Conservation (phyloP, 35 echinoderm and acorn worm species). For the Strongylocentrotus purpuratus region DNA sequence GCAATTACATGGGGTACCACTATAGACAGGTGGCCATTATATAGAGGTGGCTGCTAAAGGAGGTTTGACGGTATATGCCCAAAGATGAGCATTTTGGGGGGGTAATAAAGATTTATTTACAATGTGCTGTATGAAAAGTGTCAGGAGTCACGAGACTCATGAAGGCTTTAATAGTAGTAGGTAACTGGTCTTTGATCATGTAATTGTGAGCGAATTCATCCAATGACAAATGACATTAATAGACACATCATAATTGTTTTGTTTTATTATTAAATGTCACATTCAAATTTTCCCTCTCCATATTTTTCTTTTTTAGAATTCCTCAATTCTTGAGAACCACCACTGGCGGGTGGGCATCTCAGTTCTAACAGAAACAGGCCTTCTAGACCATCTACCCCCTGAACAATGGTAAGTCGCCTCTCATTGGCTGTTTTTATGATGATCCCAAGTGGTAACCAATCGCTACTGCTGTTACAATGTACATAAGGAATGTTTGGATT, state of each 20-base stretch:
- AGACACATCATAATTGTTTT: background rate
- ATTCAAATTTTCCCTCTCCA: background rate
- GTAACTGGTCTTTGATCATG: background rate
- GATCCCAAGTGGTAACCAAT: no score
- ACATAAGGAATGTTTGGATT: no score
- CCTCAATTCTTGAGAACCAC: conserved; percentile 98
- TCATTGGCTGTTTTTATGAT: background rate
- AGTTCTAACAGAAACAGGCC: conserved; percentile 73
- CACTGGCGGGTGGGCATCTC: conserved; percentile 90
- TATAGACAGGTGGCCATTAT: no score
- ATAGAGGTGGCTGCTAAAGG: no score
- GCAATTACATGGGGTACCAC: no score
- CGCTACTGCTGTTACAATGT: no score
- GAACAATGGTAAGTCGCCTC: conserved; percentile 74
- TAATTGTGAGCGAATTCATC: background rate
- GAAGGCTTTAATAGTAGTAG: background rate
- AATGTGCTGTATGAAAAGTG: background rate
- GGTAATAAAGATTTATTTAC: no score
- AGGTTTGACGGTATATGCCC: no score
- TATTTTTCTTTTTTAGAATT: conserved; percentile 66
- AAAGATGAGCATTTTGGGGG: no score
- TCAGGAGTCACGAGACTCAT: background rate
- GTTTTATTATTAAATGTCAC: background rate
- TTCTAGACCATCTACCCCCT: conserved; percentile 77
- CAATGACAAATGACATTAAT: background rate